These are phyloP conservation scores for Halichoeres trimaculatus DNA, from an alignment of 2,113 vertebrate species.

Conservation along the genomic window DNA sequence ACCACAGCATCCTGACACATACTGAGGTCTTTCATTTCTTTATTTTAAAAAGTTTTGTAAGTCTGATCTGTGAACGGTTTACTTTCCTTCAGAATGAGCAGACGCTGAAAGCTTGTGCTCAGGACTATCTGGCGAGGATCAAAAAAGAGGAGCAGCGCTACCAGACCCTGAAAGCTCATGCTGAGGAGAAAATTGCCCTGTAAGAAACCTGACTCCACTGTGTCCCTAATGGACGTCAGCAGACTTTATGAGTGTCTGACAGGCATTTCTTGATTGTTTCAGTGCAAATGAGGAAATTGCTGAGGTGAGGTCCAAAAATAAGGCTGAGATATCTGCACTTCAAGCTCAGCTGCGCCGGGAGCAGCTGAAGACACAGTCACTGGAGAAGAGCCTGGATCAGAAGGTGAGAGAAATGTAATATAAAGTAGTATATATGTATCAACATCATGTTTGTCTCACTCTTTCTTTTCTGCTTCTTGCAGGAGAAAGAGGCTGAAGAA, in stretches of 20 bases:
- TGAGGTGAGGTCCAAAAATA: conserved; percentile 86
- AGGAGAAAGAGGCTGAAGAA: conserved; percentile 88
- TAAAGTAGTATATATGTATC: neutral
- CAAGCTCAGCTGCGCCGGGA: conserved; percentile 89
- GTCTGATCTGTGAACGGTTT: neutral
- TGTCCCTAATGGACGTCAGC: neutral
- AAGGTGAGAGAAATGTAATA: conserved; percentile 80
- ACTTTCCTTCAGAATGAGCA: conserved; percentile 88
- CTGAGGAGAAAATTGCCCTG: conserved; percentile 90
- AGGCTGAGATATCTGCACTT: conserved; percentile 83
- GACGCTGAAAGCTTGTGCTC: conserved; percentile 88
- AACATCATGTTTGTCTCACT: neutral
- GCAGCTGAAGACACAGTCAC: conserved; percentile 89
- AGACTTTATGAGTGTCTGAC: neutral
- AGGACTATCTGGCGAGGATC: conserved; percentile 86
- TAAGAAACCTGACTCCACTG: conserved; percentile 68
- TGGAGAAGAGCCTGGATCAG: conserved; percentile 90
- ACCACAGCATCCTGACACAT: neutral
- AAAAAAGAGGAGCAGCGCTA: conserved; percentile 92
- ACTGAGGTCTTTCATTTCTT: no score
- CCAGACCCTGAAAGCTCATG: conserved; percentile 90
- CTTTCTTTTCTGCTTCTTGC: neutral
- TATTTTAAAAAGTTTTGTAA: neutral
- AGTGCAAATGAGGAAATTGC: conserved; percentile 92
- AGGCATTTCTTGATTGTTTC: neutral